phyloP scores from a whole-genome alignment of 92 coral and sea anemone species.

The Paragorgia papillata region DNA sequence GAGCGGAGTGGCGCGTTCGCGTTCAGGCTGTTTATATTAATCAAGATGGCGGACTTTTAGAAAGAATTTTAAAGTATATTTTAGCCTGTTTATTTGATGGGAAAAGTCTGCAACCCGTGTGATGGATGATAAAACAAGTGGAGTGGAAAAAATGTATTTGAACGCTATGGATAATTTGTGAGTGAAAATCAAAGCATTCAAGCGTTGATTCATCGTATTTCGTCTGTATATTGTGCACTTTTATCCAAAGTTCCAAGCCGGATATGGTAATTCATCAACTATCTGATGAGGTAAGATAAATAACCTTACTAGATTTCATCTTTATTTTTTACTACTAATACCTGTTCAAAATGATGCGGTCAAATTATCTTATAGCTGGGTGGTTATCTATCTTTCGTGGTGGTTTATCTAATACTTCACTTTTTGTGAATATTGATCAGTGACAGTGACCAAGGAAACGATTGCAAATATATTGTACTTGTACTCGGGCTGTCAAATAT shows the following conservation, averaged over 20 bases:
- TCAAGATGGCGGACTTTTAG: constrained; percentile 37
- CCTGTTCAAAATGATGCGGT: background rate
- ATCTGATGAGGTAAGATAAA: constrained; percentile 85
- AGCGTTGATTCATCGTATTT: background rate
- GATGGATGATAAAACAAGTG: background rate
- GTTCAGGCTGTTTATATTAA: background rate
- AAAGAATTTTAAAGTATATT: constrained; percentile 3
- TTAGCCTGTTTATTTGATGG: constrained; percentile 19
- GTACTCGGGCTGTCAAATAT: too few species aligned
- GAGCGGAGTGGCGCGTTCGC: background rate
- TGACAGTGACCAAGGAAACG: too few species aligned
- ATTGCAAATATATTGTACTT: too few species aligned
- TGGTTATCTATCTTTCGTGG: background rate
- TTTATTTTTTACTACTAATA: background rate
- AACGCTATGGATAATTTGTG: constrained; percentile 13
- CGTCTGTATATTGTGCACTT: constrained; percentile 11
- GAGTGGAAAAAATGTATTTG: background rate
- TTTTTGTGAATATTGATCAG: too few species aligned
- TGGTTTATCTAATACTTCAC: too few species aligned
- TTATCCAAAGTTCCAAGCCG: constrained; percentile 38
- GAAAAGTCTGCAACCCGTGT: background rate
- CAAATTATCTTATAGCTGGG: background rate
- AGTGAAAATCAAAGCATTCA: background rate
- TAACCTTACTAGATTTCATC: background rate
- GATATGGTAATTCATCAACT: constrained; percentile 97